Evolutionary conservation across 2,113 vertebrate species (phyloP), one percentile per base, ranked within the genome.

Genomic region (Grus americana): DNA sequence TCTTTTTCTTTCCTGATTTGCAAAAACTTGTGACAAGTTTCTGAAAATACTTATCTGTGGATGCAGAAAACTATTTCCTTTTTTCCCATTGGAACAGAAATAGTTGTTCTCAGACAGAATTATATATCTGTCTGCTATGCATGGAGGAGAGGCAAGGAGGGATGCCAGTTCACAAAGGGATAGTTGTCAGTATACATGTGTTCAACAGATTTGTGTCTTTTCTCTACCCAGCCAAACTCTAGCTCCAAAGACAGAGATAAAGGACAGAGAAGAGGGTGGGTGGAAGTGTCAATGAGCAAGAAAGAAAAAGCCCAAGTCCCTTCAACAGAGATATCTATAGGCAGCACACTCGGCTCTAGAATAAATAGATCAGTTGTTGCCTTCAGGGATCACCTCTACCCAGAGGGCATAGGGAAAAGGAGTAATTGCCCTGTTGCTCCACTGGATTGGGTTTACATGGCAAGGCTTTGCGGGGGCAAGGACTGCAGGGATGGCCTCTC

Each of bases 401-500:
- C 6, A 68, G 32, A 73, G 1, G 21, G 2, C 19, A 26, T 1
- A 38, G 17, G 9, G 42, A 79, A 80, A 85, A 47, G 7, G n/a
- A 27, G 15, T 46, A 29, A 52, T 40, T 68, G 10, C 5, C 6
- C 4, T 46, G 27, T 15, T 5, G 0, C 27, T 59, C 9, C 18
- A 16, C 19, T 38, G 27, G 15, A 67, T 19, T 71, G 20, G 16
- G 6, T 76, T 66, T 84, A 32, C 36, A 38, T 6, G 15, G 5
- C 6, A 21, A 58, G 5, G 4, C 27, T 47, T 52, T 30, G 1
- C 2, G 2, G 16, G 18, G 0, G 3, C 4, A 1, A 71, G 3
- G 17, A 5, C 47, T 87, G 34, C 47, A 49, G 16, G 16, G 4
- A 21, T 0, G 0, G 27, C 10, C 2, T 54, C 16, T 50, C 6